Conservation (phyloP, 1,140 invertebrate species). For the Pogonognathellus flavescens region DNA sequence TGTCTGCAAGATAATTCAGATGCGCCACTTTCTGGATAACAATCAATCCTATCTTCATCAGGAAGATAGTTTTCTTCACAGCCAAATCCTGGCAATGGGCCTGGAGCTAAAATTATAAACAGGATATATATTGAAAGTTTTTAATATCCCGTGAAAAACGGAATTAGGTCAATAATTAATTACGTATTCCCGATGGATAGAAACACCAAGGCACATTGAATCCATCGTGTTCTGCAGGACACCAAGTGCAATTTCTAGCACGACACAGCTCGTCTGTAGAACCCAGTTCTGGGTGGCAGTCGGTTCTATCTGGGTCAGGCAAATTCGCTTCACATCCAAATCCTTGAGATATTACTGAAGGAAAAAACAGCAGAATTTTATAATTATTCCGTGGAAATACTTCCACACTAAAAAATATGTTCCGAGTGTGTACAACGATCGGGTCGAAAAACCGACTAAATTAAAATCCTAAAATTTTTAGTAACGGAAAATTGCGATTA, state of each 20-base stretch:
- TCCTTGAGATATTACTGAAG: slow-evolving; percentile 5
- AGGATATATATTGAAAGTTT: background rate
- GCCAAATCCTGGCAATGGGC: slow-evolving; percentile 24
- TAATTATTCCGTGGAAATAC: too few species aligned
- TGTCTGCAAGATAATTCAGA: slow-evolving; percentile 65
- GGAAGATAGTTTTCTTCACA: slow-evolving; percentile 28
- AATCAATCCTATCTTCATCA: slow-evolving; percentile 68
- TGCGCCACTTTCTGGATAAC: slow-evolving; percentile 72
- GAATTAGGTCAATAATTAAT: too few species aligned
- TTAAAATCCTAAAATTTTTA: too few species aligned
- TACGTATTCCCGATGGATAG: background rate
- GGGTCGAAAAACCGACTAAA: too few species aligned
- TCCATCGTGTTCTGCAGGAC: background rate
- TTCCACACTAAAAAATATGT: too few species aligned
- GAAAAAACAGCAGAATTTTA: too few species aligned
- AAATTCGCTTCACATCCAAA: slow-evolving; percentile 27
- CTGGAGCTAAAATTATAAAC: slow-evolving; percentile 5
- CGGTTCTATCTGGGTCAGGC: background rate
- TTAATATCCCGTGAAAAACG: too few species aligned
- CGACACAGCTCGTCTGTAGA: background rate
- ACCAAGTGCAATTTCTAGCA: slow-evolving; percentile 29
- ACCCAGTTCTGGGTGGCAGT: slow-evolving; percentile 2
- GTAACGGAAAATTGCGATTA: too few species aligned
- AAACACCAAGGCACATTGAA: slow-evolving; percentile 2
- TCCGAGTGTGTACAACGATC: too few species aligned